A percentile compares a stretch with the other conserved stretches of the same genome.
Conservation (phyloP, 2,888 invertebrate genomes). For the Papilio gigon region DNA sequence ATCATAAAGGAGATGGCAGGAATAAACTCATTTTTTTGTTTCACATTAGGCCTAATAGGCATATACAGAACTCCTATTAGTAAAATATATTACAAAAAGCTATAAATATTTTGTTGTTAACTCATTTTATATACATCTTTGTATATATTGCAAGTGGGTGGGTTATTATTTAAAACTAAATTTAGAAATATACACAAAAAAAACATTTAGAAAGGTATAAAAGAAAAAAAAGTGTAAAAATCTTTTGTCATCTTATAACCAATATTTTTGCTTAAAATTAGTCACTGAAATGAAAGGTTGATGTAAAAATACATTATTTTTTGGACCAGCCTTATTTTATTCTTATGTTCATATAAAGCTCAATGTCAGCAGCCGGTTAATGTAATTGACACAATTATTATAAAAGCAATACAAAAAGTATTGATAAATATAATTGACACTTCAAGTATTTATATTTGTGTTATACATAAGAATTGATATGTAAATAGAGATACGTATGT, state of each 20-base stretch:
- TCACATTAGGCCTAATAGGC: neutral
- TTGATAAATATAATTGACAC: too few species aligned
- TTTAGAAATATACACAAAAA: constrained; percentile 17
- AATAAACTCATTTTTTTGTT: neutral
- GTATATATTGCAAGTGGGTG: constrained; percentile 39
- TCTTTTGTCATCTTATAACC: neutral
- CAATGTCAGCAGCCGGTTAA: neutral
- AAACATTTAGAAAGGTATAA: neutral
- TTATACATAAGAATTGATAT: constrained; percentile 13
- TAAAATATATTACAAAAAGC: constrained; percentile 20
- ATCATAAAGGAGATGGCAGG: neutral
- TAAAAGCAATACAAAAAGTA: constrained; percentile 10
- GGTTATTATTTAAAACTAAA: constrained; percentile 40
- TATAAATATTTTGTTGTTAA: constrained; percentile 14
- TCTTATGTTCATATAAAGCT: constrained; percentile 3
- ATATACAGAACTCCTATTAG: neutral
- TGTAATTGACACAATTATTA: constrained; percentile 13
- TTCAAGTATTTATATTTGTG: neutral
- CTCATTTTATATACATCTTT: constrained; percentile 37
- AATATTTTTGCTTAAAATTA: neutral
- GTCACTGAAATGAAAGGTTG: neutral
- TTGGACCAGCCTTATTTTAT: neutral
- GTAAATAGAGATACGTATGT: neutral
- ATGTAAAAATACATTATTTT: neutral
- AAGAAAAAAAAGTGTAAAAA: neutral